These are phyloP conservation scores for Sebastes jordani DNA, from an alignment of 2,797 vertebrate species.

Conservation along the genomic window DNA sequence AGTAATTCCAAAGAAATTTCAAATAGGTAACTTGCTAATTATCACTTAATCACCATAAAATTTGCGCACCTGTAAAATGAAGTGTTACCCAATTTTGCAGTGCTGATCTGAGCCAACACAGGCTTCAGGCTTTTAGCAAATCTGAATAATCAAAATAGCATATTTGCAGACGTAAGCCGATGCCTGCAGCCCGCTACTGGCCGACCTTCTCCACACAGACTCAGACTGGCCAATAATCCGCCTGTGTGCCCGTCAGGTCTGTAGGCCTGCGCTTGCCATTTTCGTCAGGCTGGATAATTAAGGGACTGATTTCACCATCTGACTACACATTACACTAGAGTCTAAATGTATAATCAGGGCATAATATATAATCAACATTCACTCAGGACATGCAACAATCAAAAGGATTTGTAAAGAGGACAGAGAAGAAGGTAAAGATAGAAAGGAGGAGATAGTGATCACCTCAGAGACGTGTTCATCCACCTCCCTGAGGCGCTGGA, in stretches of 20 bases:
- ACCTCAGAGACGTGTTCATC: slow-evolving; percentile 96
- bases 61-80: too few species aligned
- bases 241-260: slow-evolving; percentile 41
- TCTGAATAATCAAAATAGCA: slow-evolving; percentile 30
- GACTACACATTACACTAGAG: slow-evolving; percentile 60
- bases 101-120: background rate
- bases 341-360: slow-evolving; percentile 57
- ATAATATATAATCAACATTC: slow-evolving; percentile 54
- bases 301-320: slow-evolving; percentile 53
- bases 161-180: slow-evolving; percentile 13
- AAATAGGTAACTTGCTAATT: too few species aligned
- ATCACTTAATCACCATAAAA: too few species aligned
- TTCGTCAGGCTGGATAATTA: slow-evolving; percentile 59
- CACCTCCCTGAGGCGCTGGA: slow-evolving; percentile 93
- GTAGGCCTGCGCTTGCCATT: slow-evolving; percentile 49
- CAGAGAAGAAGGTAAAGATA: slow-evolving; percentile 15
- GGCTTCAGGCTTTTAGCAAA: background rate
- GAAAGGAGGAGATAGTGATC: slow-evolving; percentile 70
- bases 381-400: slow-evolving; percentile 30
- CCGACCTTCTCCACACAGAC: slow-evolving; percentile 9
- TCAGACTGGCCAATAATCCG: slow-evolving; percentile 37
- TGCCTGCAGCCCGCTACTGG: slow-evolving; percentile 1
- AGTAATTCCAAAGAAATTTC: too few species aligned
- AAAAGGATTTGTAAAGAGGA: slow-evolving; percentile 3
- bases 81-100: background rate